phyloP scores from a whole-genome alignment of 2,888 invertebrate species.

The Luperina testacea region DNA sequence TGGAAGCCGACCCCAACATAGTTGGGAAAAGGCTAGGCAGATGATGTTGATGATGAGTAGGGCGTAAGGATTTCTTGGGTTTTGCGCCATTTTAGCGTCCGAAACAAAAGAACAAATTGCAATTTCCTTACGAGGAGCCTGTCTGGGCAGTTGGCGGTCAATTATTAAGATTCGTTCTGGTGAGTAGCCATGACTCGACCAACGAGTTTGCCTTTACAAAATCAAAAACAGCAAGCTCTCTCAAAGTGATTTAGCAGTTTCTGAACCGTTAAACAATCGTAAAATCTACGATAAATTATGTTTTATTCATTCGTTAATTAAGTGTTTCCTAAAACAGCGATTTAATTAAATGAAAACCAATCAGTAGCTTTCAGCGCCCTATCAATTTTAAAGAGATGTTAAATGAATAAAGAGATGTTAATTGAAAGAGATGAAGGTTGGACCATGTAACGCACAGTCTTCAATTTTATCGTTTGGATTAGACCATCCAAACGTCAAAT shows the following conservation, averaged over 20 bases:
- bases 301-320: slow-evolving; percentile 15
- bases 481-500: slow-evolving; percentile 11
- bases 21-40: too few species aligned
- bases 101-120: slow-evolving; percentile 22
- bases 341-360: slow-evolving; percentile 19
- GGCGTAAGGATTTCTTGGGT: background rate
- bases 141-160: slow-evolving; percentile 20
- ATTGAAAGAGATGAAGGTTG: slow-evolving; percentile 15
- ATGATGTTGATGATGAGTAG: too few species aligned
- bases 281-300: slow-evolving; percentile 17
- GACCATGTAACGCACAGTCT: slow-evolving; percentile 18
- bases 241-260: background rate
- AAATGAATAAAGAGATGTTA: slow-evolving; percentile 11
- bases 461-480: slow-evolving; percentile 17
- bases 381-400: slow-evolving; percentile 8
- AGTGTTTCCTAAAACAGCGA: slow-evolving; percentile 10
- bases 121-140: slow-evolving; percentile 29
- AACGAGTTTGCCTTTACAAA: slow-evolving; percentile 25
- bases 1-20: too few species aligned
- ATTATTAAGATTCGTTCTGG: slow-evolving; percentile 43
- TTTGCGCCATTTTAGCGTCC: slow-evolving; percentile 35
- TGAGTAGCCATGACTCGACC: slow-evolving; percentile 8
- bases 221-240: slow-evolving; percentile 26
- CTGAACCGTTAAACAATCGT: slow-evolving; percentile 8
- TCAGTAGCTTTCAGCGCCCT: slow-evolving; percentile 16